A percentile compares a stretch with the other conserved stretches of the same genome.
These are phyloP conservation scores for Caracal caracal DNA, from an alignment of 2,113 vertebrate genomes.

Conservation along the genomic window DNA sequence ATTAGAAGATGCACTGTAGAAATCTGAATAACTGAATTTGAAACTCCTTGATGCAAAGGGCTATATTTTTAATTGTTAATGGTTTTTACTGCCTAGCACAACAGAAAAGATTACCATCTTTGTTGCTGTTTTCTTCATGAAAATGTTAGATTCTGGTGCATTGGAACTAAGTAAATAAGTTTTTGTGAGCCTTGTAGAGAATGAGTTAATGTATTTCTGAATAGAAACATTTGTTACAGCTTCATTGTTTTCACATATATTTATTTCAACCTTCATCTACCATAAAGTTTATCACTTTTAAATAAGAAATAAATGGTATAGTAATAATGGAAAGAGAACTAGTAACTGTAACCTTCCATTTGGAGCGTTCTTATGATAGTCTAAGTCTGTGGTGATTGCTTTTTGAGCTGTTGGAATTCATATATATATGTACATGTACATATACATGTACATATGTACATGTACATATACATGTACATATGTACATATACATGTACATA, in stretches of 20 bases:
- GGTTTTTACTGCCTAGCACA: background rate
- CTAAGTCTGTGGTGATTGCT: background rate
- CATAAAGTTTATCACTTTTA: background rate
- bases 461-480: too few relatives aligned
- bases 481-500: too few relatives aligned
- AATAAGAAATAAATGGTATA: background rate
- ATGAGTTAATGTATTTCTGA: background rate
- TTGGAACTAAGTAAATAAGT: background rate
- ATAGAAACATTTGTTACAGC: background rate
- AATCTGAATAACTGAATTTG: conserved; percentile 33
- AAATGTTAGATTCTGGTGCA: conserved; percentile 1
- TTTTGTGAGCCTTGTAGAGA: background rate
- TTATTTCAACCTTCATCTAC: background rate
- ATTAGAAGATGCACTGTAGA: background rate
- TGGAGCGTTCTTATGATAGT: background rate
- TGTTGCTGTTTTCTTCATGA: background rate
- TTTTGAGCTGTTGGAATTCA: background rate
- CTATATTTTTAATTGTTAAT: conserved; percentile 32
- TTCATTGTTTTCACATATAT: background rate
- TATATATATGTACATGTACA: too few relatives aligned
- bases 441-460: too few relatives aligned
- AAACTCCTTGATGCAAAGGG: background rate
- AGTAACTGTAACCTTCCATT: background rate
- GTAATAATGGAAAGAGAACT: background rate
- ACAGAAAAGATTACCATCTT: background rate